Evolutionary conservation across 2,888 invertebrate species (phyloP).

Genomic region (Dendrolimus houi): DNA sequence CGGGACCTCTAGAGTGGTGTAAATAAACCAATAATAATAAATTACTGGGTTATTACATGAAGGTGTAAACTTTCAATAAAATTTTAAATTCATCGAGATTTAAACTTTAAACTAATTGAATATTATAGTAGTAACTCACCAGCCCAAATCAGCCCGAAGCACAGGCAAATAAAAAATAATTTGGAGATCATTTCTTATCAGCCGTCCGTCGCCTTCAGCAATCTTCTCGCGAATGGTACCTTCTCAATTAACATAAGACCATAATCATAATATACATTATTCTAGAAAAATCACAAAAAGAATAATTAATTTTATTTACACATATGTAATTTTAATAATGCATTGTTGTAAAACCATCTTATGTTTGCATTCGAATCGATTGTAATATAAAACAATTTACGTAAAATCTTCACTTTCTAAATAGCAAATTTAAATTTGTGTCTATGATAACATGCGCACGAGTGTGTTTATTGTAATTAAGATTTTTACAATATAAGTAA

Average conservation of each 20-base stretch:
- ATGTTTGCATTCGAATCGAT: background rate
- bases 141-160: background rate
- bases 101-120: no score
- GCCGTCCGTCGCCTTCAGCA: background rate
- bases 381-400: background rate
- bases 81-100: no score
- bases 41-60: no score
- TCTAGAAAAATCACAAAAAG: conserved; percentile 4
- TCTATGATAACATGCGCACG: background rate
- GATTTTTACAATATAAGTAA: background rate
- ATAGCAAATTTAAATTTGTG: background rate
- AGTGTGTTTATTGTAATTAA: background rate
- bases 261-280: background rate
- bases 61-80: no score
- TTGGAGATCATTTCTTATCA: background rate
- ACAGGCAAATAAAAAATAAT: background rate
- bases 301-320: conserved; percentile 5
- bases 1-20: no score
- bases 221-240: background rate
- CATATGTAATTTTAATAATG: conserved; percentile 3
- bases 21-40: no score
- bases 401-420: background rate
- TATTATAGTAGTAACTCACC: background rate
- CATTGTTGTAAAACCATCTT: background rate
- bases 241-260: background rate